A percentile compares a stretch with the other conserved stretches of the same genome.
phyloP scores from a whole-genome alignment of 2,797 vertebrate genomes.

The Spinus olivaceus region DNA sequence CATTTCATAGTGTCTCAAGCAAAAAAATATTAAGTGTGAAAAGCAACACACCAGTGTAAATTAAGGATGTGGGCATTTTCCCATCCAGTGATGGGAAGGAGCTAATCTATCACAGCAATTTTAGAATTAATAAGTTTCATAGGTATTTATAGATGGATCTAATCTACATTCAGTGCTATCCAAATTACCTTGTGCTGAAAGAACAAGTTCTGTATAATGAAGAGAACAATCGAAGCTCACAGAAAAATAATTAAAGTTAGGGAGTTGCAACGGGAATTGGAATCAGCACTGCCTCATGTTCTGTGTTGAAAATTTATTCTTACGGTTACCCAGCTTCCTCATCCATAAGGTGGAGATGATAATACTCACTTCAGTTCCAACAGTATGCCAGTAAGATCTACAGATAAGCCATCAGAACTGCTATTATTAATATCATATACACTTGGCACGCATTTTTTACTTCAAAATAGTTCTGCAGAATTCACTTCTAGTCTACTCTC shows the following conservation, averaged over 20 bases:
- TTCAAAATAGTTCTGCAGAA: neutral
- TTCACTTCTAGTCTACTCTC: neutral
- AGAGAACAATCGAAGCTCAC: constrained; percentile 5
- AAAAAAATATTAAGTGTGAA: neutral
- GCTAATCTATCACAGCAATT: neutral
- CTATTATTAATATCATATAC: constrained; percentile 6
- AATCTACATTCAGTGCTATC: neutral
- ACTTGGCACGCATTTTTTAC: neutral
- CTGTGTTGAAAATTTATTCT: neutral
- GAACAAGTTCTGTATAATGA: constrained; percentile 29
- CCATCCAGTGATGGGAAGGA: neutral
- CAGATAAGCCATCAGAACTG: constrained; percentile 41
- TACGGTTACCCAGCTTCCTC: constrained; percentile 25
- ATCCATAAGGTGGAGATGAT: constrained; percentile 30
- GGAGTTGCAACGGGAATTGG: constrained; percentile 21
- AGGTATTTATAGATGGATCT: constrained; percentile 33
- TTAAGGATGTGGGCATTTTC: neutral
- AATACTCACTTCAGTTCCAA: neutral
- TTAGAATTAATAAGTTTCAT: neutral
- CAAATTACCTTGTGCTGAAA: constrained; percentile 61
- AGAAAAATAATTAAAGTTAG: constrained; percentile 52
- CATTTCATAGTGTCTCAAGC: neutral
- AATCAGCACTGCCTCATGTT: constrained; percentile 11
- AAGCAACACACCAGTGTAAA: neutral
- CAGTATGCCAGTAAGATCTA: constrained; percentile 23